Base-by-base conservation (phyloP, 1,140 invertebrate species). In the Drosophila mayri region DNA sequence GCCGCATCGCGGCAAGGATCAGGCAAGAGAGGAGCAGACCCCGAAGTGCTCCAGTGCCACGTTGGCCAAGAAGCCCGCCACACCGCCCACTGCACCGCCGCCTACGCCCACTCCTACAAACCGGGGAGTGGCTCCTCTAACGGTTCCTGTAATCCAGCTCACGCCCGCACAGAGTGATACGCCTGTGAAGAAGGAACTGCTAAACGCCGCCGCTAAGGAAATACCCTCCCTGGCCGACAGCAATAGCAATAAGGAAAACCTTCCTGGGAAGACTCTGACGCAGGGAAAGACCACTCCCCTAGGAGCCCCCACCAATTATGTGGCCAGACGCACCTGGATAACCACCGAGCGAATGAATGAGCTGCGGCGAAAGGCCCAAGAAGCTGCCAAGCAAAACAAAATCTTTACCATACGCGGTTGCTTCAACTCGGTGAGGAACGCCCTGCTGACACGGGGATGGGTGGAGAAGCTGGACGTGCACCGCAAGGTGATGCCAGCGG, bases 391-490 rank as follows among this genome's bases (percentile, higher is more conserved):
- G 49, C 92, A 93, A 20, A 93, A 93, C 71, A 93, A 93, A 79
- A 92, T 93, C 22, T 94, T 94, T 32, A 93, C 93, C 22, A 94
- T 94, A 46, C 93, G 93, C 76, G 94, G 93, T 18, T 91, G 90
- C 52, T 93, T 93, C 38, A 88, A 87, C 59, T 92, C 90, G 11
- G 87, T 92, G 25, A 70, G 91, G 4, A 92, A 90, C 40, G 94
- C 95, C n/a, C 91, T 95, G 1, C 47, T 94, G 1, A 93, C 94
- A 47, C 91, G 95, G 28, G 94, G 95, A 4, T 95, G 95, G 95
- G 90, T 95, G 3, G 95, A 95, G 78, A 95, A 95, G 91, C 93
- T 94, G 74, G 95, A 95, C 80, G 92, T 94, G 25, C 93, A 94
- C 74, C 94, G 94, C 2, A 93, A 92, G 47, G 74, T 92, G n/a